phyloP scores from a whole-genome alignment of 2,888 invertebrate species.

The Rugalucina vietnamica region DNA sequence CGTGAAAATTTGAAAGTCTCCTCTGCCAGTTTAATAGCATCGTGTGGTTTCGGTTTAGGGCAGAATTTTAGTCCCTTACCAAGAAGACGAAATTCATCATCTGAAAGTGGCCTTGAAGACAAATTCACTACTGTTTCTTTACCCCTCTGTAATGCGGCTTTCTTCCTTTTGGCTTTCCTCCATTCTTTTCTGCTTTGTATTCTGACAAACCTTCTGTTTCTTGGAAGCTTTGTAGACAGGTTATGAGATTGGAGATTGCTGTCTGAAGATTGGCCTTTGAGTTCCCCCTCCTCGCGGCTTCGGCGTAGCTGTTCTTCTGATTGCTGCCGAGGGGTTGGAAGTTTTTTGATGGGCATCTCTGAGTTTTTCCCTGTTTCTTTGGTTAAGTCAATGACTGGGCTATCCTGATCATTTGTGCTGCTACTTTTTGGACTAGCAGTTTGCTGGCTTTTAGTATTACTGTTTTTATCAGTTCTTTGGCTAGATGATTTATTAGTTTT shows the following conservation, averaged over 20 bases:
- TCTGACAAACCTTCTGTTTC: neutral
- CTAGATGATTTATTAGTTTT: neutral
- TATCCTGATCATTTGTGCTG: neutral
- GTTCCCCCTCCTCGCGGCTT: neutral
- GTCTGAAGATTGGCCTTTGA: neutral
- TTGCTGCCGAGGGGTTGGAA: neutral
- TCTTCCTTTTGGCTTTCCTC: slow-evolving; percentile 10
- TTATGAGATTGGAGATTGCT: neutral
- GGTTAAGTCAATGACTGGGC: neutral
- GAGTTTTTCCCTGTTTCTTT: neutral
- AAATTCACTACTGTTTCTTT: slow-evolving; percentile 20
- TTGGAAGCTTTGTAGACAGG: neutral
- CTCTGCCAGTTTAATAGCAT: slow-evolving; percentile 5
- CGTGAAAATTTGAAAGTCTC: neutral
- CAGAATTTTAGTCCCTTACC: slow-evolving; percentile 20
- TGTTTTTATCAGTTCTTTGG: neutral
- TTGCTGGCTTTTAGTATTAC: neutral
- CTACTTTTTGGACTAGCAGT: neutral
- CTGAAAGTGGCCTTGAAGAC: neutral
- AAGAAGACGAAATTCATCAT: slow-evolving; percentile 14
- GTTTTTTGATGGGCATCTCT: neutral
- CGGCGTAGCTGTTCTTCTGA: neutral
- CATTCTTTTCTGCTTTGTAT: neutral
- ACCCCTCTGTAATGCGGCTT: neutral
- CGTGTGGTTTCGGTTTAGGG: slow-evolving; percentile 12